Evolutionary conservation across 2,113 vertebrate genomes (phyloP), one percentile per base, ranked within the genome.

Genomic region (Dipodomys stephensi): DNA sequence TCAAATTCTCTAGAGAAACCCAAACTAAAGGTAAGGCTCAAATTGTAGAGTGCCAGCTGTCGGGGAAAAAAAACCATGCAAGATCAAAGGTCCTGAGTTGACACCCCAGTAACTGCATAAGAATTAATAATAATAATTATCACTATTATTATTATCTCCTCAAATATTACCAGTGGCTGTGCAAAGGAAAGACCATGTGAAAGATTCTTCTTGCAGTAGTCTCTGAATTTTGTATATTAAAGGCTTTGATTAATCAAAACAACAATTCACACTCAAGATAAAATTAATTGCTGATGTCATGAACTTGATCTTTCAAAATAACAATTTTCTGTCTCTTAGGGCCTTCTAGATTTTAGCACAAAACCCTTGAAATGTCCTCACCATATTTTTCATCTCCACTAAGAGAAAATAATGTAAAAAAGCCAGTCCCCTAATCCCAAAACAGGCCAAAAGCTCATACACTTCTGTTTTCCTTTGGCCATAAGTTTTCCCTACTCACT

Each of bases 381-480:
- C 7, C 6, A 32, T 78, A 49, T 72, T 93, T 94, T 90, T 44
- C 71, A 72, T 83, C 57, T 85, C 39, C 6, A 79, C 30, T 11
- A 25, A 76, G 69, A 92, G 44, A 74, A 91, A 93, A 82, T 95
- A 94, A 87, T 82, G 32, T 87, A 49, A 81, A 90, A 91, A 60
- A 71, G n/a, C 35, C 68, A 92, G 88, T 46, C 20, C 44, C 4
- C 13, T 79, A 80, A 27, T 96, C 82, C 82, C 82, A 80, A 62
- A 44, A 74, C 19, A 62, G 3, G 4, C 6, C 53, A 72, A 62
- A 91, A 88, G 12, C 93, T 89, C 91, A 89, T 87, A 95, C 64
- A 65, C 2, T 93, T 95, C n/a, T 93, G 30, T 88, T 95, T 96
- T 93, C 73, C 46, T 94, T 57, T 95, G 93, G 74, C 74, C 9